These are phyloP conservation scores for Grammomys surdaster DNA, from an alignment of 2,113 vertebrate species.

Conservation along the genomic window DNA sequence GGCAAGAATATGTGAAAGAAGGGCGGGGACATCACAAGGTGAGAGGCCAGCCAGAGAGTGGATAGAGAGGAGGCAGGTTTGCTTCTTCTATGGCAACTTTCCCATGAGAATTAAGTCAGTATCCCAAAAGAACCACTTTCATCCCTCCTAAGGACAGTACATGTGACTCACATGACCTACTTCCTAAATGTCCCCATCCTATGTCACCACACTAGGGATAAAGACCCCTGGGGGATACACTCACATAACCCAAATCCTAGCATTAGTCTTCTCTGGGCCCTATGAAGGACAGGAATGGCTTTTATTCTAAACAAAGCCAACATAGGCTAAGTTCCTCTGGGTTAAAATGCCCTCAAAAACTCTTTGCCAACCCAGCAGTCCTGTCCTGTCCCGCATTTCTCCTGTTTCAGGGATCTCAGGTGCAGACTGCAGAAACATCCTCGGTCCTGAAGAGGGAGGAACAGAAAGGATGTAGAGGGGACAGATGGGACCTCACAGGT, in stretches of 20 bases:
- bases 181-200: background rate
- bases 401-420: no score
- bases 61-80: no score
- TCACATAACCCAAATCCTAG: background rate
- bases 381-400: background rate
- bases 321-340: background rate
- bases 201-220: no score
- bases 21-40: background rate
- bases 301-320: background rate
- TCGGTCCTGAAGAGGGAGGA: background rate
- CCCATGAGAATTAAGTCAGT: background rate
- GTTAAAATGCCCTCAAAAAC: background rate
- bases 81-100: background rate
- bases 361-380: background rate
- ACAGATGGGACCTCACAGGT: background rate
- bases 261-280: background rate
- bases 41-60: background rate
- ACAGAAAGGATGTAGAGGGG: no score
- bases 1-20: no score
- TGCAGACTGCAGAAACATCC: background rate
- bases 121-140: background rate
- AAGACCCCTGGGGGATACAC: background rate
- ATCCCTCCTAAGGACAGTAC: background rate
- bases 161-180: no score
- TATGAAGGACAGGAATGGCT: rapidly evolving